Evolutionary conservation across 2,797 vertebrate genomes (phyloP).

Genomic region (Muscicapa striata): DNA sequence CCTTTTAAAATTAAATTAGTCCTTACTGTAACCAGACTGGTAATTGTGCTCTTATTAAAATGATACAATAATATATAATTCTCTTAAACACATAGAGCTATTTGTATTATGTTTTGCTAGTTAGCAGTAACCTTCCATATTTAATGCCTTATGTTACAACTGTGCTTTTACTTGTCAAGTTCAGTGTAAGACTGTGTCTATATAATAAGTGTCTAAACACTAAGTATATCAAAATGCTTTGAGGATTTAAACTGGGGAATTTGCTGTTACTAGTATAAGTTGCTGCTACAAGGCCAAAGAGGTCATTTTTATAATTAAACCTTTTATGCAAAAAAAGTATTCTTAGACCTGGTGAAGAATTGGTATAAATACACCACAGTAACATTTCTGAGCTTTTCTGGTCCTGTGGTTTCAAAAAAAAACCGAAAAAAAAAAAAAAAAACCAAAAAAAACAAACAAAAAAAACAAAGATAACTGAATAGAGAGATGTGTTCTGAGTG

Average conservation of each 20-base stretch:
- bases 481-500: background rate
- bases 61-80: background rate
- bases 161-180: background rate
- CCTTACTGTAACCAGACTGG: background rate
- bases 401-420: background rate
- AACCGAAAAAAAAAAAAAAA: too few species aligned
- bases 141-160: background rate
- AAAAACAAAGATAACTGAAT: background rate
- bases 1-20: slow-evolving; percentile 4
- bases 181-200: background rate
- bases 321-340: background rate
- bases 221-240: background rate
- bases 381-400: background rate
- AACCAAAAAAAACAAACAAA: too few species aligned
- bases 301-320: background rate
- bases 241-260: background rate
- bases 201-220: background rate
- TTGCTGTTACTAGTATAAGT: background rate
- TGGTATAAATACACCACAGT: fast-evolving
- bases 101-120: background rate
- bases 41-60: background rate
- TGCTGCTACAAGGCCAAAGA: background rate
- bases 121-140: background rate
- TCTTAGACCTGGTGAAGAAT: background rate
- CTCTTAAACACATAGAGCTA: background rate